These are phyloP conservation scores for Meganola albula DNA, from an alignment of 2,888 invertebrate genomes.

Conservation along the genomic window DNA sequence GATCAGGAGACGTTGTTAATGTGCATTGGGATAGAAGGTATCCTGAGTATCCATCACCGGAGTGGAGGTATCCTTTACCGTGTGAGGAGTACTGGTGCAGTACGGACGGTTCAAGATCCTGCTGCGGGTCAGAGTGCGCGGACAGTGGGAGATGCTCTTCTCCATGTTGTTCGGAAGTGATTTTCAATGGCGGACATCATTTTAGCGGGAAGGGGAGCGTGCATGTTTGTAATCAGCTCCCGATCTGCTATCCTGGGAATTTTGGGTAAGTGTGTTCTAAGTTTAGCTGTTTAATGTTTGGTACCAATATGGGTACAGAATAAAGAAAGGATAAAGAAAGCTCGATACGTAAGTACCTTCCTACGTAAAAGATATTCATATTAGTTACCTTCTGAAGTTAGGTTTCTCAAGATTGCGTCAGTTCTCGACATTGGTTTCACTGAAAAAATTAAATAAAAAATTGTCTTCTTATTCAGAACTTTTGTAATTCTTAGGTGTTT, in stretches of 20 bases:
- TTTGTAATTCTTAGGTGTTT: too few species aligned
- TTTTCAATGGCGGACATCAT: slow-evolving; percentile 72
- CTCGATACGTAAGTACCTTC: too few species aligned
- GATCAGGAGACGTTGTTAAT: slow-evolving; percentile 54
- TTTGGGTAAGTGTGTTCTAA: slow-evolving; percentile 62
- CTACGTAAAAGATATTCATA: too few species aligned
- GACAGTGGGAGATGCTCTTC: slow-evolving; percentile 69
- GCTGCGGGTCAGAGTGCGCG: slow-evolving; percentile 54
- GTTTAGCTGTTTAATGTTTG: too few species aligned
- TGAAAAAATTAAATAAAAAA: too few species aligned
- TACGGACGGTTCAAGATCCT: slow-evolving; percentile 49
- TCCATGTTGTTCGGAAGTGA: slow-evolving; percentile 72
- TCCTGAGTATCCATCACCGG: slow-evolving; percentile 42
- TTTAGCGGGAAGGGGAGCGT: slow-evolving; percentile 53
- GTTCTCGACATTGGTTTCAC: too few species aligned
- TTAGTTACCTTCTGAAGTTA: too few species aligned
- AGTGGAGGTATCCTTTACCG: slow-evolving; percentile 55
- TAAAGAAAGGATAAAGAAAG: too few species aligned
- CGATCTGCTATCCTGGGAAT: slow-evolving; percentile 65
- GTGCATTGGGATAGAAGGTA: slow-evolving; percentile 51
- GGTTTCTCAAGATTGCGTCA: too few species aligned
- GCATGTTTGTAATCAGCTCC: slow-evolving; percentile 50
- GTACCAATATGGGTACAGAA: too few species aligned
- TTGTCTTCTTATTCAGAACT: too few species aligned
- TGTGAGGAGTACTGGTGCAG: slow-evolving; percentile 56